Base-by-base conservation (phyloP, 2,888 invertebrate genomes). In the Synergus itoensis region DNA sequence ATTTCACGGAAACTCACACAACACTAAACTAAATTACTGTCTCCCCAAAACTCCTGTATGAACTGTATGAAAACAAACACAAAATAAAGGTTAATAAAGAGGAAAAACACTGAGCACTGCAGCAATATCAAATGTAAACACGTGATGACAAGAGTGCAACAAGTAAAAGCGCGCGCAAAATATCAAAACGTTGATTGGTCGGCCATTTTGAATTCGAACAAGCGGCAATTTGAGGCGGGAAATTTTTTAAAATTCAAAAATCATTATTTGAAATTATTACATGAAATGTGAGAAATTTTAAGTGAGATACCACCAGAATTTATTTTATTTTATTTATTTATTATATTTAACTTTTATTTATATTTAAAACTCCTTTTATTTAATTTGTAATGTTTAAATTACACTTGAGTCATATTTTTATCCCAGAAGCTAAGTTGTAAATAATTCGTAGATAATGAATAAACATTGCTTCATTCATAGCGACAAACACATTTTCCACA, bases 101-200 rank as follows among this genome's bases (percentile, higher is more conserved):
- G 5, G 18, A 62, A 21, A 60, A 28, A 62, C 14, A 28, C 28
- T 14, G 12, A 4, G 12, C 0, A 14, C 14, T 62, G 14, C 28
- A 4, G 21, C 12, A 12, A 62, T 18, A n/a, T 57, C n/a, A 57
- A 18, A 57, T 57, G n/a, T 18, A 57, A 57, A 57, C 53, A 57
- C 57, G 57, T 57, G 62, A 28, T 62, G 14, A 14, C 28, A 62
- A 28, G 11, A 62, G 62, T 36, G 36, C 62, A 60, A 28, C 62
- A 62, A 62, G 62, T 62, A 62, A 28, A 62, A 62, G 11, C 4
- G 62, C 21, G 62, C 62, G 62, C 21, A 21, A 28, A 62, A 62
- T 28, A 21, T 62, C 14, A 14, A 28, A 18, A 28, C 12, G 12
- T 7, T 62, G 28, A 62, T 62, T 62, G 21, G 62, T 62, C 62